Evolutionary conservation across 2,797 vertebrate species (phyloP).

Genomic region (Myotis myotis): DNA sequence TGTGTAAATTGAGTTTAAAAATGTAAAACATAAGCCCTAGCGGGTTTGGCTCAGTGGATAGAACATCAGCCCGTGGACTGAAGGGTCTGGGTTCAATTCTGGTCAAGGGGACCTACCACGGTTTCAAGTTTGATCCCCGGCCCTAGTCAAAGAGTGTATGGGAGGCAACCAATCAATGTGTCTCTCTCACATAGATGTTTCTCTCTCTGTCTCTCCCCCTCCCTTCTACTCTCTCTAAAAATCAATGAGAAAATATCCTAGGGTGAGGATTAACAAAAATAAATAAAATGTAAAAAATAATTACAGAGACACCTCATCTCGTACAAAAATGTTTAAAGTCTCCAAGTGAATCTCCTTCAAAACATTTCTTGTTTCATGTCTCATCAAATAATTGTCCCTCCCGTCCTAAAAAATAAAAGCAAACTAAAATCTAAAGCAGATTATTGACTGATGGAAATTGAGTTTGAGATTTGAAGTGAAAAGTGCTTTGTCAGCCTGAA

Average conservation of each 20-base stretch:
- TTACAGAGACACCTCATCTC: not conserved
- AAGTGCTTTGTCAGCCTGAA: slow-evolving; percentile 54
- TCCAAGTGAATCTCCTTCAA: not conserved
- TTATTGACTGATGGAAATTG: slow-evolving; percentile 32
- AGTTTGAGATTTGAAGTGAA: slow-evolving; percentile 13
- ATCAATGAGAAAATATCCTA: too few relatives aligned
- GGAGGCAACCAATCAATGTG: too few relatives aligned
- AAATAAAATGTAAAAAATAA: slow-evolving; percentile 35
- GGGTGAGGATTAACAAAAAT: too few relatives aligned
- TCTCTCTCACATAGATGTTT: too few relatives aligned
- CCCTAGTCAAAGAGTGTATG: too few relatives aligned
- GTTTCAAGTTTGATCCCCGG: too few relatives aligned
- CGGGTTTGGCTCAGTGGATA: too few relatives aligned
- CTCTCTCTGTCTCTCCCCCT: too few relatives aligned
- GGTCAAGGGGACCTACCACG: too few relatives aligned
- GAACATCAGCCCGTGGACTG: too few relatives aligned
- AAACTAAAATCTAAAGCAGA: slow-evolving; percentile 3
- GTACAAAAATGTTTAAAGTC: not conserved
- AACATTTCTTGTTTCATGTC: slow-evolving; percentile 6
- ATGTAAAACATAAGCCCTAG: not conserved
- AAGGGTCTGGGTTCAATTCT: too few relatives aligned
- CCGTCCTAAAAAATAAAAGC: slow-evolving; percentile 29
- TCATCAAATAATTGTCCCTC: slow-evolving; percentile 30
- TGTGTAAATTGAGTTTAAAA: not conserved
- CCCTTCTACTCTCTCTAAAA: too few relatives aligned